Conservation (phyloP, 2,888 invertebrate genomes). For the Allolobophora icterica region DNA sequence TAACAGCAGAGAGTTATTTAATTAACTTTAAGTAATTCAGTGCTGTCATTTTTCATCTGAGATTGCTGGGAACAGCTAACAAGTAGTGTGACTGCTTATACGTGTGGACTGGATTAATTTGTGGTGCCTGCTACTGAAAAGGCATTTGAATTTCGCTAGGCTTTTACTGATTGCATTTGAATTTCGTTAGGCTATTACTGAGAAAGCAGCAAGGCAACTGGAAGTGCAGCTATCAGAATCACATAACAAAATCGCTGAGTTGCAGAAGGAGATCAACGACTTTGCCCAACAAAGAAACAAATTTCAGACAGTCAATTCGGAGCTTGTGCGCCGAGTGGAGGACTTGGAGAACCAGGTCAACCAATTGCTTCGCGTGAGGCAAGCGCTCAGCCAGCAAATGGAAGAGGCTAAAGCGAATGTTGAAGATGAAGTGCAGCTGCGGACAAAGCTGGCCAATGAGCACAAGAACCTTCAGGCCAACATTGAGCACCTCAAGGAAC, state of each 20-base stretch:
- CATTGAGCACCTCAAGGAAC: slow-evolving; percentile 41
- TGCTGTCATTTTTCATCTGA: not conserved
- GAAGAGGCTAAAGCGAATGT: slow-evolving; percentile 35
- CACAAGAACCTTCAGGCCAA: slow-evolving; percentile 33
- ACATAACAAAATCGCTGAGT: slow-evolving; percentile 28
- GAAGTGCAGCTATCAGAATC: slow-evolving; percentile 33
- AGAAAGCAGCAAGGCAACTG: slow-evolving; percentile 36
- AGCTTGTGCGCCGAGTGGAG: slow-evolving; percentile 37
- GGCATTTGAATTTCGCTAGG: too few relatives aligned
- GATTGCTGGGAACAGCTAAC: not conserved
- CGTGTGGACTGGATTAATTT: not conserved
- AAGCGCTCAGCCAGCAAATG: slow-evolving; percentile 41
- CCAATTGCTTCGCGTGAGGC: slow-evolving; percentile 38
- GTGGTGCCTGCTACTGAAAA: not conserved
- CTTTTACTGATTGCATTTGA: not conserved
- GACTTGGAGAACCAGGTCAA: slow-evolving; percentile 42
- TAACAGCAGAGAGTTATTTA: not conserved
- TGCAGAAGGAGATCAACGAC: slow-evolving; percentile 37
- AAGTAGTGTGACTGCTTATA: not conserved
- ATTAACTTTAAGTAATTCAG: not conserved
- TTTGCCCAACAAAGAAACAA: slow-evolving; percentile 29
- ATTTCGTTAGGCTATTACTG: slow-evolving; percentile 30
- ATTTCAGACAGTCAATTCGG: slow-evolving; percentile 33
- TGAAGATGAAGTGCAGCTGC: slow-evolving; percentile 42
- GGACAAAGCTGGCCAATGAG: slow-evolving; percentile 36